Conservation (phyloP, 1,140 invertebrate genomes). For the Drosophila pandora region DNA sequence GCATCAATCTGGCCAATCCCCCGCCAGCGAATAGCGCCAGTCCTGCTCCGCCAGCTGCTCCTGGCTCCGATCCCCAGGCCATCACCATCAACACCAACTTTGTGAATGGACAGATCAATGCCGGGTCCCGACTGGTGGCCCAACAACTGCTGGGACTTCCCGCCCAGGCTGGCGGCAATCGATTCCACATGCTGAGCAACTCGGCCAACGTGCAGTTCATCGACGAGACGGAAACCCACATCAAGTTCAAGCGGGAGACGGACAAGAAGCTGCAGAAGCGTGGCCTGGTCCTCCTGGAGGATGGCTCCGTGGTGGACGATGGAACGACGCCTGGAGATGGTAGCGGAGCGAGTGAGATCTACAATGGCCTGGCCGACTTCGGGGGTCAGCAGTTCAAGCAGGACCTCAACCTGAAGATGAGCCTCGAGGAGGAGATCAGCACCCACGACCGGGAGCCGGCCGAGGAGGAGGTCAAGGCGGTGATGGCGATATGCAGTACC, state of each 20-base stretch:
- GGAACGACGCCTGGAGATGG: constrained; percentile 62
- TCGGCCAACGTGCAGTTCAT: constrained; percentile 85
- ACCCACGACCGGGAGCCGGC: constrained; percentile 91
- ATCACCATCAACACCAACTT: constrained; percentile 85
- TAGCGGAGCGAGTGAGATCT: constrained; percentile 32
- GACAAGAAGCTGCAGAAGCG: constrained; percentile 84
- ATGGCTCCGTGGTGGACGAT: constrained; percentile 88
- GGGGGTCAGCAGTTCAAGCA: constrained; percentile 85
- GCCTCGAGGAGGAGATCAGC: constrained; percentile 83
- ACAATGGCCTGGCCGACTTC: constrained; percentile 88
- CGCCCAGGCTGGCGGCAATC: constrained; percentile 9
- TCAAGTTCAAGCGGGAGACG: constrained; percentile 85
- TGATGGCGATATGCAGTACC: constrained; percentile 90
- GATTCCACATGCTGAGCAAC: constrained; percentile 84
- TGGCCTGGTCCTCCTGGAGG: constrained; percentile 86
- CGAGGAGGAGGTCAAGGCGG: constrained; percentile 90
- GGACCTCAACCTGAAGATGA: constrained; percentile 65
- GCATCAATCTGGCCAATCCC: constrained; percentile 85
- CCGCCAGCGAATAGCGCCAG: background rate
- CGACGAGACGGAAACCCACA: constrained; percentile 84
- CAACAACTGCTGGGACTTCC: constrained; percentile 84
- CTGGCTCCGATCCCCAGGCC: constrained; percentile 28
- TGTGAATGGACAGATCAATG: constrained; percentile 86
- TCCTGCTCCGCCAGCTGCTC: background rate
- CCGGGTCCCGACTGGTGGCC: constrained; percentile 85